Evolutionary conservation across 2,888 invertebrate genomes (phyloP).

Genomic region (Yponomeuta sedellus): DNA sequence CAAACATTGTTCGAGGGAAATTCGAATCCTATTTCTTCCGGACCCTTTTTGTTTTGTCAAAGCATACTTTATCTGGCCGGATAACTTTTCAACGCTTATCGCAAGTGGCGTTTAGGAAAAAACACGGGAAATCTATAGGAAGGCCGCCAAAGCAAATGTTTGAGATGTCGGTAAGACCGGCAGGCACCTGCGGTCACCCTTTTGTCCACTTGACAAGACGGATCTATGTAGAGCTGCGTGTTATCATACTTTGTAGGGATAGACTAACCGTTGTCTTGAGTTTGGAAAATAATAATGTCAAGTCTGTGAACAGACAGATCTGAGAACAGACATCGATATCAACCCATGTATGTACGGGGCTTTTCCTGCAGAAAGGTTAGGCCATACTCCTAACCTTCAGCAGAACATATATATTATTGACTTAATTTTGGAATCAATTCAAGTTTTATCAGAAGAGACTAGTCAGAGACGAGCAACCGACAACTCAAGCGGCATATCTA

Average conservation of each 20-base stretch:
- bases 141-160: slow-evolving; percentile 69
- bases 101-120: slow-evolving; percentile 47
- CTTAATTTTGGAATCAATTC: no score
- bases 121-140: slow-evolving; percentile 54
- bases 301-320: no score
- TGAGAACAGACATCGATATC: no score
- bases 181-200: slow-evolving; percentile 68
- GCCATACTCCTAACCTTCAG: no score
- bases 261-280: neutral
- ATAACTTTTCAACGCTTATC: slow-evolving; percentile 58
- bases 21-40: slow-evolving; percentile 23
- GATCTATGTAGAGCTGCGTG: slow-evolving; percentile 34
- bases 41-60: slow-evolving; percentile 64
- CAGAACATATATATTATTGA: no score
- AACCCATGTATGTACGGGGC: no score
- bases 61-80: slow-evolving; percentile 70
- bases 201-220: slow-evolving; percentile 44
- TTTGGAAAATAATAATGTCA: no score
- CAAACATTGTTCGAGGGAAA: slow-evolving; percentile 21
- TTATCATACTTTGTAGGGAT: slow-evolving; percentile 16
- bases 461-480: no score
- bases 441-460: no score
- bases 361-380: no score
- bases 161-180: slow-evolving; percentile 55
- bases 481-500: no score